Percentiles rank a stretch among this genome's conserved stretches.
These are phyloP conservation scores for Thalassoma bifasciatum DNA, from an alignment of 2,113 vertebrate genomes.

Conservation along the genomic window DNA sequence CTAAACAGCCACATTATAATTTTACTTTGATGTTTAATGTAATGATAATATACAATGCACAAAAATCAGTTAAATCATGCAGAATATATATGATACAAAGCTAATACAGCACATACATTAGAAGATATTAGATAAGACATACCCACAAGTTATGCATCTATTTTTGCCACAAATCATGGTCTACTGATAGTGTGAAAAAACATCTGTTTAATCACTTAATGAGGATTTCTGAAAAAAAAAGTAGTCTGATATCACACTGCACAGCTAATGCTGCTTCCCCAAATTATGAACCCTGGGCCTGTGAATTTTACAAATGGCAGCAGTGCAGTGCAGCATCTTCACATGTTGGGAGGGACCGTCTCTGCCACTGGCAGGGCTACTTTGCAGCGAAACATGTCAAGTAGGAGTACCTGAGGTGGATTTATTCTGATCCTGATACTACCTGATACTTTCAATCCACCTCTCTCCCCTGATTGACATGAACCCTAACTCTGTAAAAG, in stretches of 20 bases:
- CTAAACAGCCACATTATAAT: background rate
- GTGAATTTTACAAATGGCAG: constrained; percentile 43
- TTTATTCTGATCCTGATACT: constrained; percentile 45
- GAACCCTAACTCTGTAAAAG: background rate
- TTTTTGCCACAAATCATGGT: too few relatives aligned
- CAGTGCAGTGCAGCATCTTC: constrained; percentile 55
- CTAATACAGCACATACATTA: too few relatives aligned
- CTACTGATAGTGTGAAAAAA: too few relatives aligned
- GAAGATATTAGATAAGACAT: too few relatives aligned
- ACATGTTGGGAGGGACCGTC: constrained; percentile 38
- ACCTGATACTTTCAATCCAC: constrained; percentile 9
- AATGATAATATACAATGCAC: background rate
- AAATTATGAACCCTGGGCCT: constrained; percentile 18
- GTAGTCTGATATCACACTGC: constrained; percentile 2
- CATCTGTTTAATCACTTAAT: too few relatives aligned
- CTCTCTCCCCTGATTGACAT: constrained; percentile 6
- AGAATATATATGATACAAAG: too few relatives aligned
- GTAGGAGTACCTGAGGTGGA: constrained; percentile 22
- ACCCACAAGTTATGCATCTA: too few relatives aligned
- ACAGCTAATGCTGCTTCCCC: background rate
- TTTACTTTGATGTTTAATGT: background rate
- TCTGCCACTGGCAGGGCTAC: constrained; percentile 30
- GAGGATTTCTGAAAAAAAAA: constrained; percentile 2
- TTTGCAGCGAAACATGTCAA: constrained; percentile 30
- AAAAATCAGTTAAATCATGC: too few relatives aligned